These are phyloP conservation scores for Ispidina lecontei DNA, from an alignment of 2,797 vertebrate species.

Conservation along the genomic window DNA sequence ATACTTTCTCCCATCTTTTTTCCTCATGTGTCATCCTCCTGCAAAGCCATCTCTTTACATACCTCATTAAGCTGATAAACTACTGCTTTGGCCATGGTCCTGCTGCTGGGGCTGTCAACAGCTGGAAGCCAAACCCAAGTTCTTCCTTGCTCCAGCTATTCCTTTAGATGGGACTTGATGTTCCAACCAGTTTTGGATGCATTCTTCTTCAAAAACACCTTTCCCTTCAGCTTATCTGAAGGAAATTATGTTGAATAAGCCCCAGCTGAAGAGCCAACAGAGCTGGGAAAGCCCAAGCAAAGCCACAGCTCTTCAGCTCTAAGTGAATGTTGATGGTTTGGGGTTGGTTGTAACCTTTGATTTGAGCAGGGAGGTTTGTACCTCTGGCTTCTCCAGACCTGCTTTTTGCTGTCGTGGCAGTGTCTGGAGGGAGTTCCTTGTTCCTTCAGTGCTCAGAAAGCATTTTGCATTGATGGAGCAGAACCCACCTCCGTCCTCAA, in stretches of 20 bases:
- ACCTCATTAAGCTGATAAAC: background rate
- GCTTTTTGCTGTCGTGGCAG: background rate
- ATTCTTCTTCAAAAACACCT: background rate
- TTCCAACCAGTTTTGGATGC: background rate
- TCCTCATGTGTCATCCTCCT: background rate
- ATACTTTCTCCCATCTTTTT: background rate
- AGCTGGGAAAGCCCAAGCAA: background rate
- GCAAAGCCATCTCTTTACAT: background rate
- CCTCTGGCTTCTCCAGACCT: background rate
- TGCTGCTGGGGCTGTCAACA: accelerated
- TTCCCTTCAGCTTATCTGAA: background rate
- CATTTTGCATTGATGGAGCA: accelerated
- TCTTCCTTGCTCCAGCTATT: background rate
- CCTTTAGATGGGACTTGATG: background rate
- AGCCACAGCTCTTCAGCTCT: background rate
- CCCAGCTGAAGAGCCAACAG: background rate
- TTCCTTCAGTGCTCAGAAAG: background rate
- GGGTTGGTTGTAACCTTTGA: background rate
- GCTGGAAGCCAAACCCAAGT: background rate
- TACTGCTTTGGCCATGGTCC: background rate
- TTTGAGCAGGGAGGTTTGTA: background rate
- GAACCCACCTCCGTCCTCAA: background rate
- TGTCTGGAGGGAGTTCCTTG: background rate
- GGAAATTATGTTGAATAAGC: background rate
- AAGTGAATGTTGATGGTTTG: background rate